Base-by-base conservation (phyloP, 2,888 invertebrate species). In the Agrochola litura region DNA sequence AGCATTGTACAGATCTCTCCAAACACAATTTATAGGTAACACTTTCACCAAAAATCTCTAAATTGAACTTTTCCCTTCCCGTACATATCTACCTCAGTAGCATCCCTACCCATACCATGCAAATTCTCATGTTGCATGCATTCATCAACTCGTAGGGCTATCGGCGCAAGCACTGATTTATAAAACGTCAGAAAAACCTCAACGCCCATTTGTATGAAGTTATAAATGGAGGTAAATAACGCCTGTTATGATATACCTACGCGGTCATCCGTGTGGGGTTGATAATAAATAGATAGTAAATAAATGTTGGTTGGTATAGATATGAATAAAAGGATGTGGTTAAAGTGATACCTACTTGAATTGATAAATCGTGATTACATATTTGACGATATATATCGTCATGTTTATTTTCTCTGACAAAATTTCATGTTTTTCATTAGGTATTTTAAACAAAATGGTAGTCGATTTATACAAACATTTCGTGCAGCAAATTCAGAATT, bases 111-210 rank as follows among this genome's bases (percentile, higher is more conserved):
- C 58, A 54, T 63, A 80, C 72, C 85, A 84, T 90, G 89, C 89
- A 90, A 90, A 91, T 92, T 84, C 89, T 94, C 92, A 87, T 82
- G 92, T 94, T 92, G 89, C 92, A 88, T 89, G 90, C 94, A 95
- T 95, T 95, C 94, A 96, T 96, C 95, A 85, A 76, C 85, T 94
- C 90, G 83, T 92, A 93, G 93, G 93, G 92, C 93, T 94, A 95
- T 93, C 92, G 90, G 83, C 79, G 89, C 87, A 88, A 89, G 87
- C 90, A 86, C 90, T 94, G 95, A 95, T 96, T 95, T 94, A 95
- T 94, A 91, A 85, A 89, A 87, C 90, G 93, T 93, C 94, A 92
- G 92, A 91, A 92, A 92, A 92, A 88, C 89, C 92, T 90, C 91
- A 90, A 90, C 89, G 88, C 82, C 91, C 91, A 93, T 94, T 93